These are phyloP conservation scores for Galeopterus variegatus DNA, from an alignment of 2,113 vertebrate genomes.

Conservation along the genomic window DNA sequence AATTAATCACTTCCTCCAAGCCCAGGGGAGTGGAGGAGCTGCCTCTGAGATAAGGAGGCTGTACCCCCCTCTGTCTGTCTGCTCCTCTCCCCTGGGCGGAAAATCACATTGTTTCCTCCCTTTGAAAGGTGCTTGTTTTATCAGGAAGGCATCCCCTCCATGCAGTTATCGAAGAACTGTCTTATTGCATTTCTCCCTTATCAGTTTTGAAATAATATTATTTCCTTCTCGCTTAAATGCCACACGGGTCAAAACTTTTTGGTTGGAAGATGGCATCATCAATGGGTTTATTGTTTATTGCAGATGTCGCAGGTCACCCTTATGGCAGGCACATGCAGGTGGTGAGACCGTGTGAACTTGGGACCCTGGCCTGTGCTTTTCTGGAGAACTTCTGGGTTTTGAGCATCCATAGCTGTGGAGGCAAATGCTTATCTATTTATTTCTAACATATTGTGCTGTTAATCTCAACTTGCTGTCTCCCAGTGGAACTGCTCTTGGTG, in stretches of 20 bases:
- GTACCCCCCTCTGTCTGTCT: not conserved
- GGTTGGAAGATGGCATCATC: conserved; percentile 47
- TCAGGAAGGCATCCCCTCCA: not conserved
- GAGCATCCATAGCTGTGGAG: not conserved
- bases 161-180: conserved; percentile 19
- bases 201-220: conserved; percentile 41
- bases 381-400: not conserved
- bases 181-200: conserved; percentile 70
- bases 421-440: conserved; percentile 84
- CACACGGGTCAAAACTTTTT: not conserved
- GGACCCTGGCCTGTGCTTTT: rapidly evolving
- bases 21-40: conserved; percentile 31
- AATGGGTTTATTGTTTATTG: not conserved
- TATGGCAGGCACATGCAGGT: not conserved
- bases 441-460: conserved; percentile 81
- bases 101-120: not conserved
- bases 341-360: rapidly evolving
- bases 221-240: conserved; percentile 64
- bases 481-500: conserved; percentile 80
- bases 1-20: conserved; percentile 64
- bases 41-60: not conserved
- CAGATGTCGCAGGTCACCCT: not conserved
- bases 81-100: not conserved
- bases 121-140: conserved; percentile 2
- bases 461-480: conserved; percentile 85